These are phyloP conservation scores for Columba guinea DNA, from an alignment of 2,797 vertebrate genomes.

Conservation along the genomic window DNA sequence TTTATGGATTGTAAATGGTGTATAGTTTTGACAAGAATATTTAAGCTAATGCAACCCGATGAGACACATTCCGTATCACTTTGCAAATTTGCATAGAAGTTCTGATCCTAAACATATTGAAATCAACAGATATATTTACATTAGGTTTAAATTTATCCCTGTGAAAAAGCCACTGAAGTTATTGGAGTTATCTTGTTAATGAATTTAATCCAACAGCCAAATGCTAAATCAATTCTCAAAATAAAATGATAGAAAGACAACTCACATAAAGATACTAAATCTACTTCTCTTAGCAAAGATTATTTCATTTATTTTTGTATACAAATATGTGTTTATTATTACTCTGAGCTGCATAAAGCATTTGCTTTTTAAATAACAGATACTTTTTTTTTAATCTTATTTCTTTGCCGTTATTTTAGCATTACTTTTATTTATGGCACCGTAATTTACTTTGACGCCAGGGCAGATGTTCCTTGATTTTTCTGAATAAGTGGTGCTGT, in stretches of 20 bases:
- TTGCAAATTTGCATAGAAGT: neutral
- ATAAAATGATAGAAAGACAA: neutral
- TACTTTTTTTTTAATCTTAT: neutral
- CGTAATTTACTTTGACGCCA: conserved; percentile 3
- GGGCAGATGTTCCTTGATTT: conserved; percentile 23
- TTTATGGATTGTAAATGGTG: conserved; percentile 42
- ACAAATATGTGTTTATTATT: neutral
- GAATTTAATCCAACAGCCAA: neutral
- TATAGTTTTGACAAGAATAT: conserved; percentile 48
- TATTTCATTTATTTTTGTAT: neutral
- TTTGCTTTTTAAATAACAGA: neutral
- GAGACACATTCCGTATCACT: neutral
- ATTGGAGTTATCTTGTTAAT: conserved; percentile 4
- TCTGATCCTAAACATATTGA: neutral
- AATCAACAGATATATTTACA: conserved; percentile 13
- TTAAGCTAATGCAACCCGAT: conserved; percentile 34
- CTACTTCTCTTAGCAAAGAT: neutral
- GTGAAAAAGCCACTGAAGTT: conserved; percentile 22
- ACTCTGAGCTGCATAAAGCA: neutral
- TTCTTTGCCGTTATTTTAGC: neutral
- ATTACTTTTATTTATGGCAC: neutral
- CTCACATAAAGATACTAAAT: neutral
- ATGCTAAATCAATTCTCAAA: neutral
- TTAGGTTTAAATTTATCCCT: conserved; percentile 14
- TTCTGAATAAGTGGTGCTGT: neutral